Conservation (phyloP, 2,797 vertebrate species). For the Semotilus atromaculatus region DNA sequence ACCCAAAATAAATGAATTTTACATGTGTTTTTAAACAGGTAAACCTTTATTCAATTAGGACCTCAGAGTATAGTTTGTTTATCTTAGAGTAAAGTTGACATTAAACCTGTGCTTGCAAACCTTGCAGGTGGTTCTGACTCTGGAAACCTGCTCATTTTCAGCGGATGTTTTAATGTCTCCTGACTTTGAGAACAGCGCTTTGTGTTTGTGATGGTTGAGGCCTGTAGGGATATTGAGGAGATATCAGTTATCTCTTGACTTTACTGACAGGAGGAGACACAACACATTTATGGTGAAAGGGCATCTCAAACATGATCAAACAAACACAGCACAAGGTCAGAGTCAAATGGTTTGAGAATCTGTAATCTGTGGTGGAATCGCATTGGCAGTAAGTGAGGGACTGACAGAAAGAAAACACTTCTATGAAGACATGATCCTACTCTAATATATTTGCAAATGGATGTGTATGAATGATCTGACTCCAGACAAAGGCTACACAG, state of each 20-base stretch:
- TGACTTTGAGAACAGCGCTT: background rate
- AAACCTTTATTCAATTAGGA: background rate
- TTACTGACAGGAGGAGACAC: background rate
- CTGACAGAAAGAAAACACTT: background rate
- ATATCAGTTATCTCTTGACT: conserved; percentile 2
- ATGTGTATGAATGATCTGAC: background rate
- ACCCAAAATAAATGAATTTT: too few relatives aligned
- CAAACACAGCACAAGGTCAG: background rate
- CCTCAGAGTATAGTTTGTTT: background rate
- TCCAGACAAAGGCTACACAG: background rate
- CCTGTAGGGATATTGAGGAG: background rate
- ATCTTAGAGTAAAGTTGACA: background rate
- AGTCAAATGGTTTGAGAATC: background rate
- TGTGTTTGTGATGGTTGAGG: background rate
- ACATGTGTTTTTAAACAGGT: too few relatives aligned
- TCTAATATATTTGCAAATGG: background rate
- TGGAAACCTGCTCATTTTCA: background rate
- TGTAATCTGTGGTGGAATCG: background rate
- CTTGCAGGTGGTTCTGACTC: background rate
- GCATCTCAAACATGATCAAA: background rate
- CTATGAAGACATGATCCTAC: background rate
- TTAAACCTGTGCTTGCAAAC: background rate
- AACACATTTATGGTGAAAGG: conserved; percentile 2
- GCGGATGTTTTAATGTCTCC: background rate
- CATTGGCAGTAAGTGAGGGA: background rate